These are phyloP conservation scores for Zeus faber DNA, from an alignment of 2,113 vertebrate species.

Conservation along the genomic window DNA sequence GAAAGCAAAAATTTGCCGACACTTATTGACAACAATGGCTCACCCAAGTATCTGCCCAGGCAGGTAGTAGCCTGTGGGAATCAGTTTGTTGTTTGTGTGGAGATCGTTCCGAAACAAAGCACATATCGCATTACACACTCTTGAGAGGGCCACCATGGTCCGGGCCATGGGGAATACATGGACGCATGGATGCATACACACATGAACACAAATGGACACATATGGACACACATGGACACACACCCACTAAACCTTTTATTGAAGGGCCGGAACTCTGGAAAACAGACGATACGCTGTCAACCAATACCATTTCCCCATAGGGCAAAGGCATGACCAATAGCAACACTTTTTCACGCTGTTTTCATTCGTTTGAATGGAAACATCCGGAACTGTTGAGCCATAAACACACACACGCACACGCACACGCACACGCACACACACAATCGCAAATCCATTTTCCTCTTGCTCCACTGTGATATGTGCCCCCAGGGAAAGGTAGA, in stretches of 20 bases:
- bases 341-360: conserved; percentile 5
- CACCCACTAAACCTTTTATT: conserved; percentile 7
- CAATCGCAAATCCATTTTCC: background rate
- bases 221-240: too few relatives aligned
- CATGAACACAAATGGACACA: too few relatives aligned
- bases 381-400: conserved; percentile 3
- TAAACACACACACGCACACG: too few relatives aligned
- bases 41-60: too few relatives aligned
- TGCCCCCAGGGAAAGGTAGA: conserved; percentile 25
- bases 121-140: conserved; percentile 55
- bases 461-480: conserved; percentile 13
- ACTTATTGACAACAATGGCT: too few relatives aligned
- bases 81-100: conserved; percentile 22
- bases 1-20: too few relatives aligned
- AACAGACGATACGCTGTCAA: conserved; percentile 12
- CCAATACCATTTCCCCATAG: conserved; percentile 16
- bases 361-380: conserved; percentile 29
- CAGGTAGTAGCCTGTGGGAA: conserved; percentile 20
- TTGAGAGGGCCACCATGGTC: conserved; percentile 25
- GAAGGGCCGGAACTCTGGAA: conserved; percentile 7
- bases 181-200: too few relatives aligned
- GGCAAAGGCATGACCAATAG: conserved; percentile 7
- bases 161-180: conserved; percentile 6
- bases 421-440: too few relatives aligned
- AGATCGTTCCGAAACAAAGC: conserved; percentile 42